A percentile compares a stretch with the other conserved stretches of the same genome.
phyloP scores from a whole-genome alignment of 2,888 invertebrate genomes.

The Dryocosmus kuriphilus region DNA sequence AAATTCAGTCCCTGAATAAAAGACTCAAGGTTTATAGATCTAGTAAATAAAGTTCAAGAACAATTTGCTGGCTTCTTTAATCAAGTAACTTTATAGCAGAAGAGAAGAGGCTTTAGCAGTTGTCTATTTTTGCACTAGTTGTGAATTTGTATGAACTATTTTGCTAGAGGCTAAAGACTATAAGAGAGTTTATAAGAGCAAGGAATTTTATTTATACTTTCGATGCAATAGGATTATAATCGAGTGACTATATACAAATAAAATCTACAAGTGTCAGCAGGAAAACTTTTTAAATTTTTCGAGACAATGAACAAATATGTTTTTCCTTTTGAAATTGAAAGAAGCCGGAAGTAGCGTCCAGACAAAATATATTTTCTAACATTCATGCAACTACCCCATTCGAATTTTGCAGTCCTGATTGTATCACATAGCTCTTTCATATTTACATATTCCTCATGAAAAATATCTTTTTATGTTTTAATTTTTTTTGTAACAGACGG shows the following conservation, averaged over 20 bases:
- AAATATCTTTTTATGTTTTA: not conserved
- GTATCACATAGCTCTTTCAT: too few species aligned
- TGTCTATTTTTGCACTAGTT: slow-evolving; percentile 10
- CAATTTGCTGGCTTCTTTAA: slow-evolving; percentile 13
- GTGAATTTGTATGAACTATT: slow-evolving; percentile 1
- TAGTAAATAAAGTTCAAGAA: slow-evolving; percentile 24
- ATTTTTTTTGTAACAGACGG: slow-evolving; percentile 76
- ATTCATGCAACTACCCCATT: too few species aligned
- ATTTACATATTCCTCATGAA: too few species aligned
- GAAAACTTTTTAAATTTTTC: not conserved
- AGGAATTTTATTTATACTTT: not conserved
- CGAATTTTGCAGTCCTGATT: too few species aligned
- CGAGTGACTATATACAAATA: not conserved
- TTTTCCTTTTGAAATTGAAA: too few species aligned
- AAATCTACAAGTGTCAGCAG: not conserved
- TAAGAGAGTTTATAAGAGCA: slow-evolving; percentile 16
- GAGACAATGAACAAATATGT: too few species aligned
- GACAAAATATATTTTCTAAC: too few species aligned
- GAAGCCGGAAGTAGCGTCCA: too few species aligned
- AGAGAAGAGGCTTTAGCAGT: not conserved
- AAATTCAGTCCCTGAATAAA: slow-evolving; percentile 27
- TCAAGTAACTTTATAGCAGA: not conserved
- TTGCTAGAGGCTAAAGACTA: slow-evolving; percentile 13
- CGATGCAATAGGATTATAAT: not conserved
- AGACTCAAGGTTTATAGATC: slow-evolving; percentile 27